Evolutionary conservation across 1,140 invertebrate genomes (phyloP).

Genomic region (Magallana ariakensis): DNA sequence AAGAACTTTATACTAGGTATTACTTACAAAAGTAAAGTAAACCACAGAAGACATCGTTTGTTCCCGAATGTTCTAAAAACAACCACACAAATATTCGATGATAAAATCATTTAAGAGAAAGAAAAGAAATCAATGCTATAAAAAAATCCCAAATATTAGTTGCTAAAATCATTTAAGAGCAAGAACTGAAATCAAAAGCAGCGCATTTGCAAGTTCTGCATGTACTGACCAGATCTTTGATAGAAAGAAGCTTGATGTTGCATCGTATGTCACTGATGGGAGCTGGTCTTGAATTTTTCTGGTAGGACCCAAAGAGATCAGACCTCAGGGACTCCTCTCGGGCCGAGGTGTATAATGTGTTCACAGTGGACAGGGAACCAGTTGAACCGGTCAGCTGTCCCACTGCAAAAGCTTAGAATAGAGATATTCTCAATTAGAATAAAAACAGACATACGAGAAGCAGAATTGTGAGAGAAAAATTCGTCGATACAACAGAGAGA

Average conservation of each 20-base stretch:
- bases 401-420: too few relatives aligned
- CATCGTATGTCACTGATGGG: not conserved
- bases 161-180: too few relatives aligned
- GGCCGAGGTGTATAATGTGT: not conserved
- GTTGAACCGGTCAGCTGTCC: too few relatives aligned
- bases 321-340: not conserved
- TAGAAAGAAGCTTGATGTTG: slow-evolving; percentile 7
- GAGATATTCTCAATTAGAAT: not conserved
- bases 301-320: not conserved
- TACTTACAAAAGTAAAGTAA: slow-evolving; percentile 25
- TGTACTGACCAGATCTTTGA: not conserved
- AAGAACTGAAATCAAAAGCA: too few relatives aligned
- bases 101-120: too few relatives aligned
- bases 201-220: too few relatives aligned
- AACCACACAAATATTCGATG: too few relatives aligned
- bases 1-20: too few relatives aligned
- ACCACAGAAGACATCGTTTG: slow-evolving; percentile 1
- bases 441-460: not conserved
- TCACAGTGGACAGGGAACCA: not conserved
- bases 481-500: not conserved
- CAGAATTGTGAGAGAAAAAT: not conserved
- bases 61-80: not conserved
- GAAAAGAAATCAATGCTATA: too few relatives aligned
- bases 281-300: not conserved
- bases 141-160: too few relatives aligned